A percentile compares a stretch with the other conserved stretches of the same genome.
phyloP scores from a whole-genome alignment of 2,888 invertebrate genomes.

The Drosophila subquinaria region DNA sequence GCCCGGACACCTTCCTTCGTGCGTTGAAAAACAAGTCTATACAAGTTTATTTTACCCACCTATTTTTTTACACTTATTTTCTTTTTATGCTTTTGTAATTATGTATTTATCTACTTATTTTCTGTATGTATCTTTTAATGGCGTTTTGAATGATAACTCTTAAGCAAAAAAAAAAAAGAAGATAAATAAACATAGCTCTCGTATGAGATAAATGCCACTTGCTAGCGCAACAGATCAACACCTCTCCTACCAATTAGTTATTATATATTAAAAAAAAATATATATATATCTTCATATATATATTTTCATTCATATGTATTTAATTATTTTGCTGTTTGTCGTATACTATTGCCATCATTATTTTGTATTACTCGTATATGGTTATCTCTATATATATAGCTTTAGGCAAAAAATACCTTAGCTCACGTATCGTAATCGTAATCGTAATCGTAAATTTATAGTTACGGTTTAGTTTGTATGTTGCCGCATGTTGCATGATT shows the following conservation, averaged over 20 bases:
- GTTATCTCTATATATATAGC: slow-evolving; percentile 51
- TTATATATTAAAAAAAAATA: slow-evolving; percentile 41
- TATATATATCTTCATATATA: slow-evolving; percentile 12
- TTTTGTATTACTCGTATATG: slow-evolving; percentile 44
- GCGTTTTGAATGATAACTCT: slow-evolving; percentile 65
- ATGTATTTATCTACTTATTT: slow-evolving; percentile 60
- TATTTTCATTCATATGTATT: slow-evolving; percentile 25
- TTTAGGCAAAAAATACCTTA: slow-evolving; percentile 58
- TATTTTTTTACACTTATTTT: slow-evolving; percentile 37
- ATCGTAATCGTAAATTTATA: slow-evolving; percentile 35
- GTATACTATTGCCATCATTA: slow-evolving; percentile 47
- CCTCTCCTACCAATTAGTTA: slow-evolving; percentile 84
- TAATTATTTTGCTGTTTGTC: slow-evolving; percentile 57
- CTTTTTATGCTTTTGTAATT: slow-evolving; percentile 78
- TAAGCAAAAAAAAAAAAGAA: slow-evolving; percentile 36
- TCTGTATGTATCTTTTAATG: slow-evolving; percentile 59
- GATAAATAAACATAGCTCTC: slow-evolving; percentile 26
- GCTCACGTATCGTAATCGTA: slow-evolving; percentile 49
- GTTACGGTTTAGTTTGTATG: slow-evolving; percentile 67
- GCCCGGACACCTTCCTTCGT: slow-evolving; percentile 8
- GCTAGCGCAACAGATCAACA: slow-evolving; percentile 85
- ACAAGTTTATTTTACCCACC: slow-evolving; percentile 9
- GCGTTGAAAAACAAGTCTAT: slow-evolving; percentile 28
- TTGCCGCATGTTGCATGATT: slow-evolving; percentile 83
- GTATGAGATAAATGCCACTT: slow-evolving; percentile 54